phyloP scores from a whole-genome alignment of 1,140 invertebrate species.

The Stenopsyche tienmushanensis region DNA sequence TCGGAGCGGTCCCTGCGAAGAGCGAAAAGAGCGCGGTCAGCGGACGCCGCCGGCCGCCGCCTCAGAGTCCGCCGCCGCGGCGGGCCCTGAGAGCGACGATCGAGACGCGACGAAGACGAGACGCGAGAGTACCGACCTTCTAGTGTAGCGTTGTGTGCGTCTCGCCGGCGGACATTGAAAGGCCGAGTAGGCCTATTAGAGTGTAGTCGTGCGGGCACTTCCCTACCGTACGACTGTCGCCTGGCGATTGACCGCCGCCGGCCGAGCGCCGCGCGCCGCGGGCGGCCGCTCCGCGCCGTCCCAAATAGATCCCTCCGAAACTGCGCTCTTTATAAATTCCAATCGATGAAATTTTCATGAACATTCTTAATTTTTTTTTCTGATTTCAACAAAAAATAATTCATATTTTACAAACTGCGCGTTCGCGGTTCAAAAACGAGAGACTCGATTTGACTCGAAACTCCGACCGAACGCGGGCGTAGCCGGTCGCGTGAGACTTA shows the following conservation, averaged over 20 bases:
- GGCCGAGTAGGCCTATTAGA: constrained; percentile 15
- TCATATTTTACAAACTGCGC: no score
- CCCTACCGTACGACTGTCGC: neutral
- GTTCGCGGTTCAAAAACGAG: no score
- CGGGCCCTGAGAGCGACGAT: neutral
- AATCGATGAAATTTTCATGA: no score
- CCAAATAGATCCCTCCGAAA: neutral
- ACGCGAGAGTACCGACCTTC: neutral
- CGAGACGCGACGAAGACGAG: neutral
- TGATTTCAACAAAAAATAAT: no score
- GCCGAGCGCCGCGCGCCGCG: constrained; percentile 1
- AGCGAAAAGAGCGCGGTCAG: no score
- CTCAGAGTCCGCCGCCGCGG: neutral
- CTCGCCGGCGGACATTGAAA: constrained; percentile 19
- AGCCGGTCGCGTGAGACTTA: no score
- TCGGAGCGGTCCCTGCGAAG: constrained; percentile 47
- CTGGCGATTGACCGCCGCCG: neutral
- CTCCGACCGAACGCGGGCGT: no score
- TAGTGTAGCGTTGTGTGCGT: neutral
- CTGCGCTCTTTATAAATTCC: neutral
- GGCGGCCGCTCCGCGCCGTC: neutral
- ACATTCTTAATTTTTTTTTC: no score
- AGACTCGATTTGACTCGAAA: no score
- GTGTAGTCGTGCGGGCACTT: no score
- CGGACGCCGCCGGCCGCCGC: neutral